Conservation (phyloP, 2,888 invertebrate species). For the Ophioninae sp. region DNA sequence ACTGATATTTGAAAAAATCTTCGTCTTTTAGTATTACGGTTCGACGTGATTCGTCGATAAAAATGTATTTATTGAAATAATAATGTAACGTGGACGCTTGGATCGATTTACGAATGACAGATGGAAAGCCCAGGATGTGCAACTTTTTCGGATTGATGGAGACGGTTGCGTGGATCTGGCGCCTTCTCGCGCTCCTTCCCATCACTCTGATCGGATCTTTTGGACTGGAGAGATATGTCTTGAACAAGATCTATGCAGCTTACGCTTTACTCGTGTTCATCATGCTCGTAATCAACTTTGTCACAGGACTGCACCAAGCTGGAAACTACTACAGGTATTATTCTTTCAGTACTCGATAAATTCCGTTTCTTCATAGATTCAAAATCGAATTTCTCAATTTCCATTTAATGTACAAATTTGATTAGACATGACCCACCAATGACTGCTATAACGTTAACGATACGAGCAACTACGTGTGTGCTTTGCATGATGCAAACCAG, state of each 20-base stretch:
- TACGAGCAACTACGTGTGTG: constrained; percentile 40
- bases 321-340: not conserved
- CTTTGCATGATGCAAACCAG: constrained; percentile 36
- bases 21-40: not conserved
- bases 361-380: not conserved
- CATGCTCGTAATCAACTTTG: not conserved
- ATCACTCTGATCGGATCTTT: constrained; percentile 14
- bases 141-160: constrained; percentile 49
- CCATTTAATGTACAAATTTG: too few relatives aligned
- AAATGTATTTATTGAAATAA: not conserved
- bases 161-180: constrained; percentile 57
- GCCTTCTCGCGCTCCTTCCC: constrained; percentile 50
- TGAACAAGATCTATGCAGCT: constrained; percentile 42
- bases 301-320: not conserved
- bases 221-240: constrained; percentile 34
- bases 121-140: constrained; percentile 3
- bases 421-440: constrained; percentile 23
- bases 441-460: constrained; percentile 11
- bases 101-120: not conserved
- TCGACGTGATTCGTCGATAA: too few relatives aligned
- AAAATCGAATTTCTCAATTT: not conserved
- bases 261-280: constrained; percentile 11
- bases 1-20: not conserved
- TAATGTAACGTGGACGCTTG: not conserved
- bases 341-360: not conserved